phyloP scores from a whole-genome alignment of 1,140 invertebrate species.

The Aphis gossypii region DNA sequence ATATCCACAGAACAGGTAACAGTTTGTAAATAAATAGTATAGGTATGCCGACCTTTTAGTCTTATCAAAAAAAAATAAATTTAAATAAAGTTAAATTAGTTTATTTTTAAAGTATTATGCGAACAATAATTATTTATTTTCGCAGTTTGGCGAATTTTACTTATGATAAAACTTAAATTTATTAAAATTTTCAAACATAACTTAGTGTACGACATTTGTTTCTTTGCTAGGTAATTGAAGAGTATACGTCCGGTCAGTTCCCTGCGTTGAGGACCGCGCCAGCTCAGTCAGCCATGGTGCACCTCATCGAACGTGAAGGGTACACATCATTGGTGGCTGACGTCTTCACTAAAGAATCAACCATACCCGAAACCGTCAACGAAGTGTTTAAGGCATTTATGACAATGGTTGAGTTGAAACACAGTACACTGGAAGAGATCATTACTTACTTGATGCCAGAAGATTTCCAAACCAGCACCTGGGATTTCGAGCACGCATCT shows the following conservation, averaged over 20 bases:
- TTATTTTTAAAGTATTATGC: background rate
- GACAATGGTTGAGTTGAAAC: conserved; percentile 80
- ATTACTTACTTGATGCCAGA: conserved; percentile 81
- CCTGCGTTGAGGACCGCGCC: conserved; percentile 78
- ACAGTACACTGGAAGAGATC: conserved; percentile 82
- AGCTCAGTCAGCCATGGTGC: conserved; percentile 81
- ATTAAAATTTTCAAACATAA: background rate
- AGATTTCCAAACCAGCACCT: conserved; percentile 79
- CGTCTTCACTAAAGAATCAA: conserved; percentile 78
- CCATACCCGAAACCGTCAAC: conserved; percentile 76
- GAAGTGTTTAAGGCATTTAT: conserved; percentile 84
- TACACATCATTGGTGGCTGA: conserved; percentile 80
- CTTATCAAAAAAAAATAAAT: background rate
- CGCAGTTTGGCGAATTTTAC: too few relatives aligned
- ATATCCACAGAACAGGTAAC: conserved; percentile 78
- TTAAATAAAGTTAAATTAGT: background rate
- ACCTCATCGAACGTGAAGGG: conserved; percentile 81
- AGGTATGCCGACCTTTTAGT: background rate
- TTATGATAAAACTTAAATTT: background rate
- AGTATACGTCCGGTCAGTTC: conserved; percentile 78
- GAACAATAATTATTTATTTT: background rate
- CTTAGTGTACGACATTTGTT: background rate
- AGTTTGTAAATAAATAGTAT: background rate
- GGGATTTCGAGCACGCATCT: conserved; percentile 73
- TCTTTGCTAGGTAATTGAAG: conserved; percentile 60